Evolutionary conservation across 2,113 vertebrate genomes (phyloP).

Genomic region (Callipepla squamata): DNA sequence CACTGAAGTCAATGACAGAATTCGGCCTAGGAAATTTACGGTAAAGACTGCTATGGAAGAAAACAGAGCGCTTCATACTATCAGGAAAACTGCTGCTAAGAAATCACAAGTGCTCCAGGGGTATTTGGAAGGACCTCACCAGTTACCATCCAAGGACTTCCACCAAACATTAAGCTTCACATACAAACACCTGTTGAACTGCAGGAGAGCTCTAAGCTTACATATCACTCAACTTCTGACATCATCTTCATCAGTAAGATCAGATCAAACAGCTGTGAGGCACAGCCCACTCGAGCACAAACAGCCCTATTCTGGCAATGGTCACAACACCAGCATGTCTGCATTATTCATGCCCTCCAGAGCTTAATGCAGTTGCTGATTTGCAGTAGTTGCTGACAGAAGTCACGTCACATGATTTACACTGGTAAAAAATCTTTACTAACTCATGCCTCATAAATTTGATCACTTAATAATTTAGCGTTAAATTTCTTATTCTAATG

Average conservation of each 20-base stretch:
- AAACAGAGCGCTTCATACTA: neutral
- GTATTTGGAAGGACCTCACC: neutral
- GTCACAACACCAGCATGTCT: constrained; percentile 23
- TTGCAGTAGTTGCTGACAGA: constrained; percentile 46
- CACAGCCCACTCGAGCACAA: neutral
- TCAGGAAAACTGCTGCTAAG: neutral
- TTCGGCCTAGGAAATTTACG: neutral
- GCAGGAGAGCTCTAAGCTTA: neutral
- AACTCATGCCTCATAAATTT: constrained; percentile 69
- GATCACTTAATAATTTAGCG: constrained; percentile 71
- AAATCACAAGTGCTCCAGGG: neutral
- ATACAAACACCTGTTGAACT: neutral
- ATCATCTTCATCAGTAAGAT: neutral
- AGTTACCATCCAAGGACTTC: neutral
- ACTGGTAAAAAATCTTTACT: constrained; percentile 70
- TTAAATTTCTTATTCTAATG: constrained; percentile 69
- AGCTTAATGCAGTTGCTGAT: constrained; percentile 67
- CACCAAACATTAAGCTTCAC: too few relatives aligned
- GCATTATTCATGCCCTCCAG: constrained; percentile 57
- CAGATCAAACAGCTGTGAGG: neutral
- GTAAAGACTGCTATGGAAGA: neutral
- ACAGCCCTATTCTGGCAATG: neutral
- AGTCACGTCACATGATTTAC: constrained; percentile 68
- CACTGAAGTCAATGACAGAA: neutral
- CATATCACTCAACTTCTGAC: neutral